Base-by-base conservation (phyloP, 2,888 invertebrate genomes). In the Taphrorychus bicolor region DNA sequence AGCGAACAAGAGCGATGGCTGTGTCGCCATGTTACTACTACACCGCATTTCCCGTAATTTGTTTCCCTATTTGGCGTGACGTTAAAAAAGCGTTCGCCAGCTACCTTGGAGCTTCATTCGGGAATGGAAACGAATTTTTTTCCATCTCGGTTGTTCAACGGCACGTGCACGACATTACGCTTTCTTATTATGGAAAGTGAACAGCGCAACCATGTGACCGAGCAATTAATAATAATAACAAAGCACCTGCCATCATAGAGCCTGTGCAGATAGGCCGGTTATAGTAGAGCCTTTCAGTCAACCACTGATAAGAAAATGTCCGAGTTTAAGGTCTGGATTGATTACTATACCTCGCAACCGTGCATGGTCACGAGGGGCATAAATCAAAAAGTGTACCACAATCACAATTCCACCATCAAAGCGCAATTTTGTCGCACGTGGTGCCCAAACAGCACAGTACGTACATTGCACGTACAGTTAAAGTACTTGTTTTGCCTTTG, bases 41-140 rank as follows among this genome's bases (percentile, higher is more conserved):
- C 57, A 64, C 49, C 59, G 59, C 64, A 52, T 64, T 69, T 64
- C 69, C 69, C 53, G 59, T 48, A 69, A 69, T 69, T 69, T 69
- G 69, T 69, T 69, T 69, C 53, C 63, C 59, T 60, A 69, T 69
- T 60, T 60, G 59, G 52, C 60, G 21, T 56, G 69, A 69, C 69
- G 56, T 69, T 69, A 60, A 66, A 66, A 66, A 66, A 66, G 59
- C 22, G 32, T 21, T 49, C 32, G 48, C 23, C 23, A 24, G 16
- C 56, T 21, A 45, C 53, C 62, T 54, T 56, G 18, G 19, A 14
- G 23, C 48, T 56, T 24, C 14, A 21, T 56, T 16, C 42, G 40
- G 19, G 18, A 54, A 9, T 42, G 16, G 52, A 52, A 61, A 22
- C 18, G 45, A 62, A 48, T 16, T 51, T 51, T 51, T 51, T 51